phyloP scores from a whole-genome alignment of 2,888 invertebrate species.

The Tromatobia lineatoria region DNA sequence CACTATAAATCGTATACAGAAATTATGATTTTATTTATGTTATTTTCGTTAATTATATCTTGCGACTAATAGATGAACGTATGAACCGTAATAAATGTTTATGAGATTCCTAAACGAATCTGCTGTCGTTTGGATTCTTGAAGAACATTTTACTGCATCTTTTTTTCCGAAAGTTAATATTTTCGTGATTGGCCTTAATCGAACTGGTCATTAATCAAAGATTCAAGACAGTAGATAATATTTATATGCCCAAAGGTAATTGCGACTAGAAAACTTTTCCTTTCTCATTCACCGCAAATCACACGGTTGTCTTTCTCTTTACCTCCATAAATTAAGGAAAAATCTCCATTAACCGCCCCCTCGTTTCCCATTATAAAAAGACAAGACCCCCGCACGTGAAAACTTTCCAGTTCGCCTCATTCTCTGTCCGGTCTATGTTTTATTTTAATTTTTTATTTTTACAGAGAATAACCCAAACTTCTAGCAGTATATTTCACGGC shows the following conservation, averaged over 20 bases:
- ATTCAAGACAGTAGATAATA: slow-evolving; percentile 47
- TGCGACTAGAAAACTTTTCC: slow-evolving; percentile 41
- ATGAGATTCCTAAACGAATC: too few species aligned
- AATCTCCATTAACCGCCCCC: slow-evolving; percentile 47
- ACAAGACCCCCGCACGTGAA: slow-evolving; percentile 20
- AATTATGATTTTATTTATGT: too few species aligned
- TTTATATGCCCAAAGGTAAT: slow-evolving; percentile 54
- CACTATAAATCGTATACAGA: too few species aligned
- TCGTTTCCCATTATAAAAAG: slow-evolving; percentile 44
- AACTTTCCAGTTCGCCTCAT: slow-evolving; percentile 51
- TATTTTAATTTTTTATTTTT: slow-evolving; percentile 33
- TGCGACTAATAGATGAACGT: too few species aligned
- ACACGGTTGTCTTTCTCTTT: neutral
- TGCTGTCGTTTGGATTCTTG: too few species aligned
- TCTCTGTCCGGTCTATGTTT: slow-evolving; percentile 42
- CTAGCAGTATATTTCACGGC: slow-evolving; percentile 48
- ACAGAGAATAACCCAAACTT: slow-evolving; percentile 45
- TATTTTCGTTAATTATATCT: too few species aligned
- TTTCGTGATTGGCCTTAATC: slow-evolving; percentile 4
- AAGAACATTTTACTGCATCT: too few species aligned
- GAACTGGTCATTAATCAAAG: slow-evolving; percentile 31
- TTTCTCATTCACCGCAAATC: slow-evolving; percentile 26
- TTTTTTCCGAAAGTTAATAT: neutral
- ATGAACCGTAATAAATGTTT: too few species aligned
- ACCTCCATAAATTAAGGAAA: slow-evolving; percentile 39